Base-by-base conservation (phyloP, 2,113 vertebrate species). In the Phyllostomus discolor region DNA sequence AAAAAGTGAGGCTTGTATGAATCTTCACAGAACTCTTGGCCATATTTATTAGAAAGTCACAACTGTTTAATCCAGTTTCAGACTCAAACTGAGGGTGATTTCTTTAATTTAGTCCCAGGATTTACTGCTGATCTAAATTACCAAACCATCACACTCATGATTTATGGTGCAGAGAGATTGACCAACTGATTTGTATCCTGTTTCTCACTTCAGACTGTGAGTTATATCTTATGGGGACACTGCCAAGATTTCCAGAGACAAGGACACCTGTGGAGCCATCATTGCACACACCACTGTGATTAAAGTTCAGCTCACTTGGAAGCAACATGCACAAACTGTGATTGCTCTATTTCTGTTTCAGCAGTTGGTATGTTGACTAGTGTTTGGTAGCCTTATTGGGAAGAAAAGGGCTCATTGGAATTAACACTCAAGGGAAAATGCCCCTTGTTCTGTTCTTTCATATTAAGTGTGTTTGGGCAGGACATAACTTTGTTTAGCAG, bases 61-160 rank as follows among this genome's bases (percentile, higher is more conserved):
- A 88, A 88, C 70, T 92, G 52, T 88, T 96, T 88, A 95, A 85
- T 83, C 66, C 92, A 94, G 48, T 67, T 62, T 20, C 19, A 86
- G 48, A 91, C 14, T 92, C 38, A 82, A 93, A 90, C 50, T 35
- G 62, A 96, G 86, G 78, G 43, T 89, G 81, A 96, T 89, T 93
- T 94, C 78, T 86, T 95, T 96, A 92, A 94, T 92, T 92, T 86
- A 83, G 79, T 75, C 82, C 31, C 19, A 33, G 52, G n/a, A 81
- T 86, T 94, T 94, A 95, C 52, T 93, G 64, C 93, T 96, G 82
- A 83, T 96, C 89, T 96, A 96, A 96, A 98, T 96, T 95, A 93
- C 54, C 43, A 83, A 96, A 86, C 24, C 22, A 12, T 80, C 89
- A 91, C 88, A 76, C 15, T 93, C 10, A 9, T 72, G 86, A 97